These are phyloP conservation scores for Patiria miniata DNA, from an alignment of 35 echinoderm and acorn worm species.

Conservation along the genomic window DNA sequence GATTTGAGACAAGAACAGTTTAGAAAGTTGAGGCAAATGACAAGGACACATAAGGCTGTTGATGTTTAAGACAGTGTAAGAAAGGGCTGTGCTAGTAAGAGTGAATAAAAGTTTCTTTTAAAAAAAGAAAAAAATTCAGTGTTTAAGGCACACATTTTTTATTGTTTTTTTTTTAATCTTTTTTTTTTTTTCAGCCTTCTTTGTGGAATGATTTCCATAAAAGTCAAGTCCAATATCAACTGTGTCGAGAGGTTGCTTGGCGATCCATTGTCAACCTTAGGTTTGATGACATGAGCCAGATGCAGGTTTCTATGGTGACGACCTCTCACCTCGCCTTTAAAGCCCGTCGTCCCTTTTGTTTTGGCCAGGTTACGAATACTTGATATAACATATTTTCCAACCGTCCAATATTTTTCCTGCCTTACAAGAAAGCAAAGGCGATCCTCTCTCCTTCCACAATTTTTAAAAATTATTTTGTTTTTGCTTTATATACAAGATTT, in stretches of 20 bases:
- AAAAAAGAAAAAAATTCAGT: background rate
- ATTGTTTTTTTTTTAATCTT: background rate
- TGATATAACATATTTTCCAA: background rate
- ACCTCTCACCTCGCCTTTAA: background rate
- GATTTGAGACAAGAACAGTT: background rate
- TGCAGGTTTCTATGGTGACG: background rate
- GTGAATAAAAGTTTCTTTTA: background rate
- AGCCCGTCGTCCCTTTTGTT: no score
- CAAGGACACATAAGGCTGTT: slow-evolving; percentile 30
- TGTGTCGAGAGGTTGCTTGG: background rate
- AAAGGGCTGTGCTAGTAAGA: slow-evolving; percentile 5
- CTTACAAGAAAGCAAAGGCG: no score
- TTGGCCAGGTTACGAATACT: no score
- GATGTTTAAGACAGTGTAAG: background rate
- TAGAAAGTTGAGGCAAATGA: slow-evolving; percentile 9
- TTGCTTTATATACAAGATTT: slow-evolving; percentile 25
- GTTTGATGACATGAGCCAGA: background rate
- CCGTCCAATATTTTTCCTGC: background rate
- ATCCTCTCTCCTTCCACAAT: no score
- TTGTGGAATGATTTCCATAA: slow-evolving; percentile 4
- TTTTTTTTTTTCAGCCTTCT: slow-evolving; percentile 29
- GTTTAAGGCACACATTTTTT: slow-evolving; percentile 21
- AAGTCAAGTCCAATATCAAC: background rate
- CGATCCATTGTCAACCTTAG: background rate
- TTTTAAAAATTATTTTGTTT: background rate